Percentiles rank a stretch among this genome's conserved stretches.
These are phyloP conservation scores for Corythucha ciliata DNA, from an alignment of 2,888 invertebrate species.

Conservation along the genomic window DNA sequence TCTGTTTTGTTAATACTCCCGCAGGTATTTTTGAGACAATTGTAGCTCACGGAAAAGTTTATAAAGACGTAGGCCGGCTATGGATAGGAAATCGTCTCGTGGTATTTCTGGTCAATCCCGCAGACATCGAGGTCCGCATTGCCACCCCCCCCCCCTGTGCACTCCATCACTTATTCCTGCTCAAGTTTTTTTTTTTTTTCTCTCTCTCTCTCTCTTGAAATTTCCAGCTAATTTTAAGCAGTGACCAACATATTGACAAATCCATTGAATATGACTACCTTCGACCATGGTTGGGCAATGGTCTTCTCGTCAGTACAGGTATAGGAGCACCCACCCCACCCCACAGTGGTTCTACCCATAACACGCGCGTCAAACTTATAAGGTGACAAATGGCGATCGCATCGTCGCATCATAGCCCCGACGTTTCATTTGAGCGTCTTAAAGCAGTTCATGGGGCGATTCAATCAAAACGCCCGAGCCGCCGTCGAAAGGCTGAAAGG, in stretches of 20 bases:
- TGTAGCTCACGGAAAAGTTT: slow-evolving; percentile 30
- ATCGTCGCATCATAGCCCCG: slow-evolving; percentile 76
- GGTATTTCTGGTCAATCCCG: slow-evolving; percentile 38
- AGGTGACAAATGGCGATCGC: slow-evolving; percentile 78
- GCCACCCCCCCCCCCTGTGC: not conserved
- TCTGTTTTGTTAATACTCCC: slow-evolving; percentile 1
- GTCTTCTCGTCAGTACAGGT: slow-evolving; percentile 42
- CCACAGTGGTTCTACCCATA: too few relatives aligned
- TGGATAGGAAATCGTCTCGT: slow-evolving; percentile 39
- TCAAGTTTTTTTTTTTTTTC: not conserved
- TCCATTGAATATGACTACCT: slow-evolving; percentile 41
- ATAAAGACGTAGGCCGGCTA: slow-evolving; percentile 33
- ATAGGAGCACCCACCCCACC: too few relatives aligned
- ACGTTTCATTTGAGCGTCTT: slow-evolving; percentile 81
- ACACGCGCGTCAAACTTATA: too few relatives aligned
- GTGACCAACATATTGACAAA: slow-evolving; percentile 41
- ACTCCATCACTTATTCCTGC: not conserved
- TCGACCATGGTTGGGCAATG: slow-evolving; percentile 43
- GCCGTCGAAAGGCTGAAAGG: slow-evolving; percentile 45
- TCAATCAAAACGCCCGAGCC: slow-evolving; percentile 69
- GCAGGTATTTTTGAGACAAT: slow-evolving; percentile 34
- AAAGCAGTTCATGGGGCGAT: slow-evolving; percentile 75
- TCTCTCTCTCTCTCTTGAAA: not conserved
- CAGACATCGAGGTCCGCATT: slow-evolving; percentile 39
- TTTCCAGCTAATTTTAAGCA: slow-evolving; percentile 39